Conservation (phyloP, 2,113 vertebrate genomes). For the Oostethus manadensis region DNA sequence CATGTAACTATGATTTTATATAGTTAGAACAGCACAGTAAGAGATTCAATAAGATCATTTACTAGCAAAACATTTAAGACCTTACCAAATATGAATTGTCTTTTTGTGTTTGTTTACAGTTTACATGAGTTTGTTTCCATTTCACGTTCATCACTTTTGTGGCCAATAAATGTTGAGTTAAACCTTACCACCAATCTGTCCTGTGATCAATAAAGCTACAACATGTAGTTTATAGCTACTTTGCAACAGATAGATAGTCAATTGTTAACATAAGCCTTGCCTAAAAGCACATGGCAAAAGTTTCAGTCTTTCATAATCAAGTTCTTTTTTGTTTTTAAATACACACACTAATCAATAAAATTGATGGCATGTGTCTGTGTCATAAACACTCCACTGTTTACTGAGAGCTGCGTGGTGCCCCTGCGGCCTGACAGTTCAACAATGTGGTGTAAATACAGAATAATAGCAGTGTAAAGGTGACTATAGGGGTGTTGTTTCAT, state of each 20-base stretch:
- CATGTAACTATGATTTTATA: too few relatives aligned
- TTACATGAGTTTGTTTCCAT: neutral
- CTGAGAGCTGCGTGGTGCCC: too few relatives aligned
- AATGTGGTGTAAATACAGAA: too few relatives aligned
- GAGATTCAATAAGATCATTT: too few relatives aligned
- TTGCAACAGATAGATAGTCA: constrained; percentile 36
- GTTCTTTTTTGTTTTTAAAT: constrained; percentile 41
- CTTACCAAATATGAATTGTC: neutral
- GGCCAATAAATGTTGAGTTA: constrained; percentile 53
- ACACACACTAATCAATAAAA: constrained; percentile 27
- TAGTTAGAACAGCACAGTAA: too few relatives aligned
- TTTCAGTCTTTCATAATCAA: constrained; percentile 46
- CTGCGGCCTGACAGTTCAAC: too few relatives aligned
- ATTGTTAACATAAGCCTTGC: constrained; percentile 48
- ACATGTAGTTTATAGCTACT: constrained; percentile 45
- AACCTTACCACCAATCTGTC: constrained; percentile 55
- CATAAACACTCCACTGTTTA: constrained; percentile 60
- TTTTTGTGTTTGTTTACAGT: neutral
- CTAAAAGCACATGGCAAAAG: constrained; percentile 46
- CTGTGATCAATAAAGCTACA: constrained; percentile 60
- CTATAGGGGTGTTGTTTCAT: too few relatives aligned
- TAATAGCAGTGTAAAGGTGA: too few relatives aligned
- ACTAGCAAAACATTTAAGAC: too few relatives aligned
- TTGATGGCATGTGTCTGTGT: constrained; percentile 46
- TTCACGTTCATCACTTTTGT: constrained; percentile 29